phyloP scores from a whole-genome alignment of 2,888 invertebrate species.

The Nasonia oneida region DNA sequence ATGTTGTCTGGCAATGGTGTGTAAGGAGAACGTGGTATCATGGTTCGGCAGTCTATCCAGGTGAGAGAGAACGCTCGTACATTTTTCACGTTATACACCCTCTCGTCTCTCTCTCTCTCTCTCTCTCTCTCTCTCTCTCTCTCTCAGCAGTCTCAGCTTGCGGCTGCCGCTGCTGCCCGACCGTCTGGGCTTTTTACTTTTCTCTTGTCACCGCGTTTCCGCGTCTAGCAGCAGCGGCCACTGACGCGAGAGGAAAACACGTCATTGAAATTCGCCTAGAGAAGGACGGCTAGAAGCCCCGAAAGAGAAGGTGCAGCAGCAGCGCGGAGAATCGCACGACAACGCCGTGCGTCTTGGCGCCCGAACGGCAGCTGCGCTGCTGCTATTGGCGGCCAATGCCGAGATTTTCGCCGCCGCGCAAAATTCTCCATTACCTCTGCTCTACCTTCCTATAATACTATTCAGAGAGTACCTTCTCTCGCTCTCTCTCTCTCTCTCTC shows the following conservation, averaged over 20 bases:
- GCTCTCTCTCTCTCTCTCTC: slow-evolving; percentile 11
- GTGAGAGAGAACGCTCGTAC: slow-evolving; percentile 65
- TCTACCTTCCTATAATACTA: neutral
- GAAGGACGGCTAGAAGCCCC: slow-evolving; percentile 8
- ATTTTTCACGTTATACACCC: slow-evolving; percentile 1
- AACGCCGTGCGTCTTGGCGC: slow-evolving; percentile 31
- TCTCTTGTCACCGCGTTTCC: neutral
- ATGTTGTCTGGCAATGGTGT: slow-evolving; percentile 95
- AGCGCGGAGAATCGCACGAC: slow-evolving; percentile 12
- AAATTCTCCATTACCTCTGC: too few species aligned
- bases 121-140: too few species aligned
- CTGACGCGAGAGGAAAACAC: slow-evolving; percentile 30
- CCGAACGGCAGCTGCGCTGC: slow-evolving; percentile 13
- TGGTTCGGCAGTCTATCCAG: slow-evolving; percentile 93
- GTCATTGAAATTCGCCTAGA: slow-evolving; percentile 36
- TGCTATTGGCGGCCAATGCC: neutral
- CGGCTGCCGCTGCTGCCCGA: neutral
- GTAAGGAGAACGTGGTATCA: slow-evolving; percentile 97
- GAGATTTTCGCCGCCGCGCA: neutral
- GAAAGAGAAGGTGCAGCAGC: slow-evolving; percentile 28
- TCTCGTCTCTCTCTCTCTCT: too few species aligned
- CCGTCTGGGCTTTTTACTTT: neutral
- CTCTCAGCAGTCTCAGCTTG: neutral
- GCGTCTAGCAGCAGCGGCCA: neutral
- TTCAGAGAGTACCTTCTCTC: slow-evolving; percentile 40